Base-by-base conservation (phyloP, 2,888 invertebrate species). In the Pheosia gnoma region DNA sequence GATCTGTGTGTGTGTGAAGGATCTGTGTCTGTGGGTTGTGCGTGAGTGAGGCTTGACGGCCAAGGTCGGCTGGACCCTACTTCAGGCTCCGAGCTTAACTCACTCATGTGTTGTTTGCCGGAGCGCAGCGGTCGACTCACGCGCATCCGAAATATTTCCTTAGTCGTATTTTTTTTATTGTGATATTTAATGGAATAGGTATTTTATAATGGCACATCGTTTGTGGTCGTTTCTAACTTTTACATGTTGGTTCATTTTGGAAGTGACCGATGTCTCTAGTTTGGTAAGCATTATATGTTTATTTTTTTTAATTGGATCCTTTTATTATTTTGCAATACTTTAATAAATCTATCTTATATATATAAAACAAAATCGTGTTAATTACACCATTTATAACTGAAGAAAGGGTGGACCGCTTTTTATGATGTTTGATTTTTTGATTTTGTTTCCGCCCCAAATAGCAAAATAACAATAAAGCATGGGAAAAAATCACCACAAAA, bases 21-120 rank as follows among this genome's bases (percentile, higher is more conserved):
- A 47, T 47, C 11, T 10, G 8, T 84, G 82, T 78, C 80, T 82
- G 75, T 89, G 25, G 25, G 25, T 25, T 25, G 25, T 25, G 83
- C 86, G 80, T 86, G 86, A 87, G 81, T 82, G 80, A 85, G 89
- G 80, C 82, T 85, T 84, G 83, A 76, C 79, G 82, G 86, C 83
- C 90, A 91, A 92, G 92, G 91, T 77, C 86, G 81, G 78, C 78
- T 81, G 81, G 79, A 80, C 83, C 84, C 78, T 79, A 79, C 80
- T 75, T 71, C 77, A 79, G 75, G 70, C 76, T 75, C 73, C 63
- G 63, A 62, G 67, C 59, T 59, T 59, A 60, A 66, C 67, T 68
- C 71, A 71, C 71, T 75, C 60, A 62, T 60, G 64, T 69, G 70
- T 63, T 67, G 66, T 67, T 70, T 73, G 66, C 63, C 65, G 57